Evolutionary conservation across 1,140 invertebrate genomes (phyloP).

Genomic region (Eriocheir sinensis): DNA sequence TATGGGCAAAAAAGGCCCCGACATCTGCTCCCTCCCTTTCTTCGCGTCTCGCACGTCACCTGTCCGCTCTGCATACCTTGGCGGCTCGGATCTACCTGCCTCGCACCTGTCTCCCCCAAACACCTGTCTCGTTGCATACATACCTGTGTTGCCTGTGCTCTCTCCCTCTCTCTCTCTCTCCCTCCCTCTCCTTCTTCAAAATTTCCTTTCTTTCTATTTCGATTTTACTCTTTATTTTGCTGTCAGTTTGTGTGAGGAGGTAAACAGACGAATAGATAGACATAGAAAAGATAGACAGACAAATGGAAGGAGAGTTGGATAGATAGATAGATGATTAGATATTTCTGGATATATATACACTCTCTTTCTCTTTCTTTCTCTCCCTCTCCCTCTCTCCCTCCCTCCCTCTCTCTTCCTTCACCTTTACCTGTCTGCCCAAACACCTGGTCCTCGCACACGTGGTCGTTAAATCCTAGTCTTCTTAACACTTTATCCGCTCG

Average conservation of each 20-base stretch:
- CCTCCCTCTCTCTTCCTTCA: not conserved
- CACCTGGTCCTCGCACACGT: not conserved
- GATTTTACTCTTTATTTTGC: not conserved
- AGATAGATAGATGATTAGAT: no score
- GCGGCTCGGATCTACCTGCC: not conserved
- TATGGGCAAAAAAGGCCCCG: no score
- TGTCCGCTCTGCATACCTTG: not conserved
- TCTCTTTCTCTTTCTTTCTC: slow-evolving; percentile 33
- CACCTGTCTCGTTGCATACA: not conserved
- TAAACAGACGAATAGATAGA: no score
- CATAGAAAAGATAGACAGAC: no score
- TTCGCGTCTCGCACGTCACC: not conserved
- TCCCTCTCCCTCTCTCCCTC: not conserved
- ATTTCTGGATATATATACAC: no score
- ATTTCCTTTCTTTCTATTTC: not conserved
- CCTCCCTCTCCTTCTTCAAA: not conserved
- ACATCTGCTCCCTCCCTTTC: no score
- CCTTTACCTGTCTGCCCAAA: not conserved
- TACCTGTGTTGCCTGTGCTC: not conserved
- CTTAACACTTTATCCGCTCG: not conserved
- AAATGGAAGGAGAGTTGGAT: no score
- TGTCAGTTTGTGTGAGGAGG: slow-evolving; percentile 20
- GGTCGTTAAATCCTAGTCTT: not conserved
- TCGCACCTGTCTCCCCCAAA: not conserved
- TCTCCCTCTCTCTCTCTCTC: not conserved